A percentile compares a stretch with the other conserved stretches of the same genome.
phyloP scores from a whole-genome alignment of 64 coral and sea anemone genomes.

The Platygyra sinensis region DNA sequence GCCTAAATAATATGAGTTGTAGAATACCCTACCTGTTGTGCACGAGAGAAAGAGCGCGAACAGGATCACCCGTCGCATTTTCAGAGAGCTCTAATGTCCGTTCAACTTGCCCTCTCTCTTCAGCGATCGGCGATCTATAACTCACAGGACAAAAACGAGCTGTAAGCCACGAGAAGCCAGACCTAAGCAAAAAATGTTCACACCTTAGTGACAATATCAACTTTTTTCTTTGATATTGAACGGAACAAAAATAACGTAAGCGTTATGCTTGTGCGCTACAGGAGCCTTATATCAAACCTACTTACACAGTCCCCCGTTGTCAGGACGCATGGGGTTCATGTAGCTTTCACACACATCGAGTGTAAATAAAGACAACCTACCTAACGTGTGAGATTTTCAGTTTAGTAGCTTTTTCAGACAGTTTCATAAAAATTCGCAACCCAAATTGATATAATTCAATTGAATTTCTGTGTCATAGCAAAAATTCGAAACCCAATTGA shows the following conservation, averaged over 20 bases:
- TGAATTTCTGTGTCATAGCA: no score
- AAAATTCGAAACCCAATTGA: no score
- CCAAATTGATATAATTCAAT: no score
- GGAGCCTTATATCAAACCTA: no score
- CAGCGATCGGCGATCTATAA: not conserved
- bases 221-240: slow-evolving; percentile 3
- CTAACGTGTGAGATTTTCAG: no score
- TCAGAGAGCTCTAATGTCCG: not conserved
- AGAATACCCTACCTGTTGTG: not conserved
- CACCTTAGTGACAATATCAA: slow-evolving; percentile 13
- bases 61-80: not conserved
- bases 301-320: no score
- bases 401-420: no score
- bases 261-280: no score
- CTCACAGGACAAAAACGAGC: not conserved
- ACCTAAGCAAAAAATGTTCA: slow-evolving; percentile 23
- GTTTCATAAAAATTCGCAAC: no score
- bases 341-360: no score
- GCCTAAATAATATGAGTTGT: not conserved
- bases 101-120: not conserved
- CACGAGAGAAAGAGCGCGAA: not conserved
- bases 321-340: no score
- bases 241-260: not conserved
- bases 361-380: no score
- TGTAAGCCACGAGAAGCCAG: not conserved